Percentiles rank a stretch among this genome's conserved stretches.
These are phyloP conservation scores for Eurytemora carolleeae DNA, from an alignment of 1,140 invertebrate species.

Conservation along the genomic window DNA sequence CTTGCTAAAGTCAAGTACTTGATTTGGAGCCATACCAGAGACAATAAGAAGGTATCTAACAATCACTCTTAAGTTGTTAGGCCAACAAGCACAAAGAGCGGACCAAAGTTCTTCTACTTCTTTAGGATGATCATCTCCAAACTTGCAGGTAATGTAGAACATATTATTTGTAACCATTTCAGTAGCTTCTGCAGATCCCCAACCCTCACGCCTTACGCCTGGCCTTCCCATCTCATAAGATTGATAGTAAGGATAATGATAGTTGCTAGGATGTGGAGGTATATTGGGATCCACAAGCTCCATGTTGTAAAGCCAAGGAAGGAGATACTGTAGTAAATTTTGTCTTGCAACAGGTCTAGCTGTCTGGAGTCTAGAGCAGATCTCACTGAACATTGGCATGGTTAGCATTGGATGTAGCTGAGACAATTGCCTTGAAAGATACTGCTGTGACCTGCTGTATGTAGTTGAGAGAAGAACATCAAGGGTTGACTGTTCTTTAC, in stretches of 20 bases:
- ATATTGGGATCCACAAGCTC: constrained; percentile 91
- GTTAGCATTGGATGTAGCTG: constrained; percentile 86
- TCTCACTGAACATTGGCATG: constrained; percentile 98
- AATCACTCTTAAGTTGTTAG: constrained; percentile 89
- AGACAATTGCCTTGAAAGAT: constrained; percentile 72
- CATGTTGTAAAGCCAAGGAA: constrained; percentile 97
- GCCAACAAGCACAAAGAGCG: constrained; percentile 80
- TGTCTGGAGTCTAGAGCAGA: constrained; percentile 88
- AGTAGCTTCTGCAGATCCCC: constrained; percentile 93
- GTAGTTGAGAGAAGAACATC: constrained; percentile 62
- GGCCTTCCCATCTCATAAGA: constrained; percentile 32
- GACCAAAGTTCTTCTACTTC: constrained; percentile 91
- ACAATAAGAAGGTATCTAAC: constrained; percentile 93
- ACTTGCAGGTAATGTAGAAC: constrained; percentile 93
- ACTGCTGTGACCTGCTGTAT: constrained; percentile 75
- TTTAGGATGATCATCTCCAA: constrained; percentile 80
- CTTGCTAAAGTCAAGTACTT: constrained; percentile 76
- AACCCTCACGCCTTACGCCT: constrained; percentile 53
- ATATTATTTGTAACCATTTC: constrained; percentile 98
- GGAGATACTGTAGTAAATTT: constrained; percentile 65
- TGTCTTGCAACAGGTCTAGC: constrained; percentile 71
- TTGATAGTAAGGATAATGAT: not conserved
- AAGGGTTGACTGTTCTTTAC: constrained; percentile 31
- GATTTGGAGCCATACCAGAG: constrained; percentile 78
- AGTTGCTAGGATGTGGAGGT: constrained; percentile 20